These are phyloP conservation scores for Setipinna tenuifilis DNA, from an alignment of 2,797 vertebrate species.

Conservation along the genomic window DNA sequence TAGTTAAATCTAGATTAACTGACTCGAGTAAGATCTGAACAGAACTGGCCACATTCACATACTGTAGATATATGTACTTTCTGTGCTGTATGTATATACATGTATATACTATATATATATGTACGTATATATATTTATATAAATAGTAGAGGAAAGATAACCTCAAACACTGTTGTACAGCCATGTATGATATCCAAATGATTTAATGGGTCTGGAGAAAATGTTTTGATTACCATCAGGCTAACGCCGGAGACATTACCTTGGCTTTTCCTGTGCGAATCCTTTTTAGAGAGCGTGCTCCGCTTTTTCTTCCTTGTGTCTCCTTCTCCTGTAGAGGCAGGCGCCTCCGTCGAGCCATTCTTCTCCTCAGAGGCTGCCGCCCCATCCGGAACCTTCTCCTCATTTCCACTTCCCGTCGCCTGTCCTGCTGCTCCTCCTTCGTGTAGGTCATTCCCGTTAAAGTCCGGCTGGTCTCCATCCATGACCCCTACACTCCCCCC, in stretches of 20 bases:
- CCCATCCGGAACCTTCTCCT: constrained; percentile 22
- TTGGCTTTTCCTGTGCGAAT: constrained; percentile 39
- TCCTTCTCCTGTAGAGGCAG: not conserved
- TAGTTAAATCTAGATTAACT: no score
- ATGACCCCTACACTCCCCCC: not conserved
- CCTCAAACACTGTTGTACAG: not conserved
- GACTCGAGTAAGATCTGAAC: no score
- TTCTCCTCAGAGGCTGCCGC: not conserved
- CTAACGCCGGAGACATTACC: constrained; percentile 37
- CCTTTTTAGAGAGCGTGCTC: constrained; percentile 17
- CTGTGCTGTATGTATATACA: no score
- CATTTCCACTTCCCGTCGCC: not conserved
- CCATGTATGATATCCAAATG: not conserved
- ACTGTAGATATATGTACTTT: no score
- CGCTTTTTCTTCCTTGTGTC: constrained; percentile 17
- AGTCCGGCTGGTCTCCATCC: constrained; percentile 9
- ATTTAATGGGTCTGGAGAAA: not conserved
- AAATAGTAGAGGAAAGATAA: no score
- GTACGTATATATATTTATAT: no score
- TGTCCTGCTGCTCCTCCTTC: not conserved
- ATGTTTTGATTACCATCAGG: not conserved
- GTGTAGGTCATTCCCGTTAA: constrained; percentile 9
- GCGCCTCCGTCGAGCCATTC: not conserved
- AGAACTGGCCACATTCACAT: no score
- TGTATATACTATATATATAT: no score